Percentiles rank a stretch among this genome's conserved stretches.
These are phyloP conservation scores for Euclidia mi DNA, from an alignment of 2,888 invertebrate species.

Conservation along the genomic window DNA sequence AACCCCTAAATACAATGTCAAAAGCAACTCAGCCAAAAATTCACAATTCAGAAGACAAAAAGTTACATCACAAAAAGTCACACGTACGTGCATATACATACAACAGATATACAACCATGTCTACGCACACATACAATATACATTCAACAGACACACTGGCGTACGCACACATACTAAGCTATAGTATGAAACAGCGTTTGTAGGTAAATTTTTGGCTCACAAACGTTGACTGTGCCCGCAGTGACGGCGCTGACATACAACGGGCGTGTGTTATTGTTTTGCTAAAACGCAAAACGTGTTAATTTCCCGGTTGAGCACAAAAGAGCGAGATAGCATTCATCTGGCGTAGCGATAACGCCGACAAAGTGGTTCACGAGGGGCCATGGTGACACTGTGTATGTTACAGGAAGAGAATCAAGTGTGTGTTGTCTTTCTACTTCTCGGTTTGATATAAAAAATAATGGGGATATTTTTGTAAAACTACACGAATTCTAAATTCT, in stretches of 20 bases:
- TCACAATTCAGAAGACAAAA: too few relatives aligned
- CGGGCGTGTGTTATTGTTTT: conserved; percentile 55
- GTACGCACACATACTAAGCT: too few relatives aligned
- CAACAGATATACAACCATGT: too few relatives aligned
- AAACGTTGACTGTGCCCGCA: conserved; percentile 25
- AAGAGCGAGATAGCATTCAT: conserved; percentile 59
- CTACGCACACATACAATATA: too few relatives aligned
- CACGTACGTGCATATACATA: too few relatives aligned
- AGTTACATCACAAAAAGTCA: too few relatives aligned
- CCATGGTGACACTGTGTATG: neutral
- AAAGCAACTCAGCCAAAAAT: too few relatives aligned
- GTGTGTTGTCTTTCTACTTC: neutral
- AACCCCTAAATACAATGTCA: too few relatives aligned
- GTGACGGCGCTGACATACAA: conserved; percentile 40
- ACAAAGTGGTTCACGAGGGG: conserved; percentile 51
- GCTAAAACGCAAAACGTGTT: conserved; percentile 59
- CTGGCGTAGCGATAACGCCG: conserved; percentile 49
- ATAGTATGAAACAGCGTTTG: neutral
- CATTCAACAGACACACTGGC: too few relatives aligned
- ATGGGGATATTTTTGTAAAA: neutral
- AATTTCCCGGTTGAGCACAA: conserved; percentile 55
- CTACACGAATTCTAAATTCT: too few relatives aligned
- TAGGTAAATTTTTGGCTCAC: conserved; percentile 15
- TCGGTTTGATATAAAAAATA: too few relatives aligned
- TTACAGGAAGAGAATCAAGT: conserved; percentile 1